Base-by-base conservation (phyloP, 2,113 vertebrate genomes). In the Strix aluco region DNA sequence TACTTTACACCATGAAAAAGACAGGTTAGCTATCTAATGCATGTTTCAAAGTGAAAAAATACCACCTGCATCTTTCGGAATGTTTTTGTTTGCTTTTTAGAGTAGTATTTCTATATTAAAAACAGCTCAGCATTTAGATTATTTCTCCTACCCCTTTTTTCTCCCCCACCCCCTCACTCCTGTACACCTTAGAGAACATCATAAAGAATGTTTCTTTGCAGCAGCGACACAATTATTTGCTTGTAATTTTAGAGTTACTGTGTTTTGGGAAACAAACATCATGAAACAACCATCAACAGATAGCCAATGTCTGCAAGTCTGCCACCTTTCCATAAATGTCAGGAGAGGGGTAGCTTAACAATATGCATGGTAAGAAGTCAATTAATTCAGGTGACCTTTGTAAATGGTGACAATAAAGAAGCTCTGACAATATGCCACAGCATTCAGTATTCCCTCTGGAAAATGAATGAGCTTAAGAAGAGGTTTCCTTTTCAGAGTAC, bases 331-430 rank as follows among this genome's bases (percentile, higher is more conserved):
- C 91, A 94, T 88, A 96, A 94, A 97, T 71, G 88, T 96, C 97
- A 91, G 94, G 95, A 95, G 95, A 86, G 3, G 74, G 91, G 82
- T 73, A 92, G 42, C 82, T 97, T 97, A 96, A 97, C 91, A 95
- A 94, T 96, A 96, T 2, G 61, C 94, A 94, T 88, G 44, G 79
- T 71, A 95, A 97, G 97, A 96, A 98, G 97, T 97, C 96, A 97
- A 96, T 98, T 98, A 97, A 98, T 98, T 97, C 96, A 84, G 85
- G 80, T 93, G 95, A 98, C 98, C 98, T 98, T 97, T 98, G 97
- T 95, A 97, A 98, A 96, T 77, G 94, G 96, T 92, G 96, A 97
- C 97, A 96, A 95, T 97, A 97, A 97, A 97, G 95, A 84, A 97
- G 92, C 84, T 92, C 96, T 96, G 96, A 97, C 96, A 97, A 95